These are phyloP conservation scores for Pelvicachromis taeniatus DNA, from an alignment of 2,113 vertebrate species.

Conservation along the genomic window DNA sequence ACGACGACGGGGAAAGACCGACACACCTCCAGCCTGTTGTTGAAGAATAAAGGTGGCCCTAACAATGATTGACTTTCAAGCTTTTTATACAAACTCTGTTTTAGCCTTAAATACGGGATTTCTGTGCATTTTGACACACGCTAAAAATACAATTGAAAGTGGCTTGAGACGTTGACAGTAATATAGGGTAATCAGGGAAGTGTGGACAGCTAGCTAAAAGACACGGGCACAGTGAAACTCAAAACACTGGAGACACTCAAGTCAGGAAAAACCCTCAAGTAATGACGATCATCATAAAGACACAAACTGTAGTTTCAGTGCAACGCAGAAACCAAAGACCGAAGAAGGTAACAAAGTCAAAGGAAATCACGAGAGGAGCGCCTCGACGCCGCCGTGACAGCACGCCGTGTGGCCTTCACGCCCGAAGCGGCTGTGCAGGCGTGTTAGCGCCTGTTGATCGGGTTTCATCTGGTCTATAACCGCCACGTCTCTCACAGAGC, in stretches of 20 bases:
- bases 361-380: neutral
- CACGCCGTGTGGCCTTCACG: accelerated
- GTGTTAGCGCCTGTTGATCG: neutral
- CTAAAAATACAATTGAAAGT: neutral
- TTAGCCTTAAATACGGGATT: neutral
- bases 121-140: neutral
- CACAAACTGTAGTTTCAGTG: neutral
- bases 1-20: neutral
- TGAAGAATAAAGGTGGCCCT: neutral
- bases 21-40: neutral
- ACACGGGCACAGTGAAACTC: neutral
- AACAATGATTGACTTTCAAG: neutral
- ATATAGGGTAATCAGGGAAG: neutral
- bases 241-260: neutral
- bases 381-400: neutral
- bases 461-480: neutral
- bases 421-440: neutral
- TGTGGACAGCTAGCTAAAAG: neutral
- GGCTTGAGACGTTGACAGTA: neutral
- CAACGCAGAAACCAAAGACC: neutral
- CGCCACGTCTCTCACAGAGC: neutral
- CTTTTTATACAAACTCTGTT: neutral
- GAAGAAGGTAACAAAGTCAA: neutral
- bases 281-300: neutral
- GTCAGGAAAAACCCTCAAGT: neutral